A percentile compares a stretch with the other conserved stretches of the same genome.
Conservation (phyloP, 2,888 invertebrate species). For the Eupithecia pulchellata region DNA sequence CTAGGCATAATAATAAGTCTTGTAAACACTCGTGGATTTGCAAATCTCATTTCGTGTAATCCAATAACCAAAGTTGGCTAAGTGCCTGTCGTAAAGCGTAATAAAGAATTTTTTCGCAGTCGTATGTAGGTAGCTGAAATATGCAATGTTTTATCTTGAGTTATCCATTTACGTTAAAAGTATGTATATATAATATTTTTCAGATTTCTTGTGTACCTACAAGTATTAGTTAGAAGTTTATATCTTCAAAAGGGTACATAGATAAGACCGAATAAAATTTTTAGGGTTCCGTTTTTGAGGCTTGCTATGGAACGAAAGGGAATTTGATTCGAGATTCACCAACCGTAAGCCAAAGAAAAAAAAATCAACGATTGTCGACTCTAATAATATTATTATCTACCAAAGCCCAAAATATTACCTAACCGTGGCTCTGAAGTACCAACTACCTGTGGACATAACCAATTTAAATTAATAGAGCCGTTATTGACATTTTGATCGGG, state of each 20-base stretch:
- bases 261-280: not conserved
- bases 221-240: not conserved
- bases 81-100: not conserved
- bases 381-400: not conserved
- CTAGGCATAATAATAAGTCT: not conserved
- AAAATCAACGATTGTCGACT: not conserved
- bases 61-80: not conserved
- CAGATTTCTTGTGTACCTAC: not conserved
- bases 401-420: not conserved
- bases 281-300: not conserved
- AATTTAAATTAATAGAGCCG: conserved; percentile 6
- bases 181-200: not conserved
- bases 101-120: not conserved
- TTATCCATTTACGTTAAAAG: not conserved
- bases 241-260: not conserved
- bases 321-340: not conserved
- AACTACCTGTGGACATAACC: not conserved
- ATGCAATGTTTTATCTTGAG: not conserved
- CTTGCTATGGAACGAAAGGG: not conserved
- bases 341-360: not conserved
- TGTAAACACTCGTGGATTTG: not conserved
- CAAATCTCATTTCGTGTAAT: not conserved
- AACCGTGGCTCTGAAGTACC: not conserved
- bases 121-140: not conserved
- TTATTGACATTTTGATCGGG: conserved; percentile 9